Base-by-base conservation (phyloP, 2,888 invertebrate species). In the Stenolophus ochropezus region DNA sequence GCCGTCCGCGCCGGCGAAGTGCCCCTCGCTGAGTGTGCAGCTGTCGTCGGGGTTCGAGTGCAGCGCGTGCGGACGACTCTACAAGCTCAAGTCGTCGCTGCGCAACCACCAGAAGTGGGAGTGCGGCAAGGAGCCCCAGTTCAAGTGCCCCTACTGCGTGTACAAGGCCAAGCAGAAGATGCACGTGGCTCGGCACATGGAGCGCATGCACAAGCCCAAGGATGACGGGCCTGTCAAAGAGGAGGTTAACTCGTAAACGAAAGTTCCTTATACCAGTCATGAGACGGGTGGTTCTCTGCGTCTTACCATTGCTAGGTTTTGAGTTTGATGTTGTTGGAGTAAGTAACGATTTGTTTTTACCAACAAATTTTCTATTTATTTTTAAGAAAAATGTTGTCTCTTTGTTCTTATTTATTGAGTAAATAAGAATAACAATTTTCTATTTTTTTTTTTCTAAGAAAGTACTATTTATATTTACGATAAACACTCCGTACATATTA, bases 51-150 rank as follows among this genome's bases (percentile, higher is more conserved):
- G 92, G 87, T 95, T 95, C 91, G 92, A 93, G 82, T 96, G 96
- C 89, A 93, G 94, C 79, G 95, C 95, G 86, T 96, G 96, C 90
- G 96, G 95, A 83, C 92, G 96, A 84, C 93, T 95, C 84, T 96
- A 96, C 90, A 96, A 96, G 89, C 92, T 96, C 85, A 96, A 96
- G 90, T 96, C 96, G 85, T 96, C 96, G 82, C 90, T 95, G 86
- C 92, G 95, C 83, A 95, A 95, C 89, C 95, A 95, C 88, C 94
- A 95, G 91, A 95, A 95, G 89, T 95, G 95, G 95, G 95, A 95
- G 89, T 95, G 95, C 89, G 95, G 95, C 87, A 95, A 95, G 89
- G 95, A 95, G 89, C 95, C 95, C 18, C 95, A 95, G 89, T 95
- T 95, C 89, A 94, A 94, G 87, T 96, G 96, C 88, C 94, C 94